Evolutionary conservation across 2,888 invertebrate species (phyloP), one percentile per base, ranked within the genome.

Genomic region (Galeopsomyia nigrocyanea): DNA sequence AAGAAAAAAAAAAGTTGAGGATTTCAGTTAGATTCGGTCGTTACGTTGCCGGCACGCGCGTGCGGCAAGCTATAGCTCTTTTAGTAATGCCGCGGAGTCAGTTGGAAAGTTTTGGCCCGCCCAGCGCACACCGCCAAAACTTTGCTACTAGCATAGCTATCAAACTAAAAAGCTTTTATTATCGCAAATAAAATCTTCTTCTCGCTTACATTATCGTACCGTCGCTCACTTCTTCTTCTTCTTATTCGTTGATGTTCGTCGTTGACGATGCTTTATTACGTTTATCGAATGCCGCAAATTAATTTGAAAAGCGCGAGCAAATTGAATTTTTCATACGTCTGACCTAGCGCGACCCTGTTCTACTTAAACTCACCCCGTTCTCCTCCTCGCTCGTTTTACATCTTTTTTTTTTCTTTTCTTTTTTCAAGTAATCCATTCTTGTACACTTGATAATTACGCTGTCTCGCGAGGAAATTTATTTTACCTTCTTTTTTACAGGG

Each of bases 91-190:
- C 26, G 2, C 26, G 2, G 39, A 60, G 55, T 9, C 39, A 39
- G 39, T 31, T 46, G 19, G 56, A 65, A 73, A 69, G 66, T 69
- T n/a, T 69, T 64, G 21, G n/a, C 26, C 16, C 22, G 56, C 64
- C 39, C 39, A 13, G 5, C 19, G 47, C 57, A 16, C 9, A 1
- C 58, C 39, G 19, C 6, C 53, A 55, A 63, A 70, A 74, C 31
- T 67, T 74, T 69, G 39, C 39, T n/a, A n/a, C n/a, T n/a, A 26
- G 26, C 26, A n/a, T n/a, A 50, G 31, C 65, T 62, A 68, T 65
- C 69, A 62, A 70, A 70, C 70, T 67, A 55, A 70, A 74, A 67
- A 61, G 61, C 47, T 74, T 70, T 67, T 70, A 70, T 60, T 70
- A 74, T 74, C 62, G 22, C 61, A 49, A 70, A 68, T 56, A 70